These are phyloP conservation scores for Xanthia icteritia DNA, from an alignment of 2,888 invertebrate genomes.

Conservation along the genomic window DNA sequence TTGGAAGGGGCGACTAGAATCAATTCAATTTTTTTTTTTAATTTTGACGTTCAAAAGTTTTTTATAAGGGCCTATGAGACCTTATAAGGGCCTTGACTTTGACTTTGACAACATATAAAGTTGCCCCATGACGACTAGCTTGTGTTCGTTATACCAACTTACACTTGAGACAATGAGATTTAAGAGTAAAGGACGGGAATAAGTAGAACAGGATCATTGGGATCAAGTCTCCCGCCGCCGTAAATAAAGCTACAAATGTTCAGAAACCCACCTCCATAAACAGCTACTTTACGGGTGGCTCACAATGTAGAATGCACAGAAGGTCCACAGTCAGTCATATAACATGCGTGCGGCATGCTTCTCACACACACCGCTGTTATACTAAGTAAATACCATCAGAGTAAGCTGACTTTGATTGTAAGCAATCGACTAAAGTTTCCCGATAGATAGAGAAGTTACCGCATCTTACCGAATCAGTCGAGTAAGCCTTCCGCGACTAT, in stretches of 20 bases:
- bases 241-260: conserved; percentile 47
- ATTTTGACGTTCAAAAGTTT: no score
- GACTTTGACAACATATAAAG: background rate
- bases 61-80: no score
- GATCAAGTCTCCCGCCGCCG: conserved; percentile 25
- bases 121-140: background rate
- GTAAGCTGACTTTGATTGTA: background rate
- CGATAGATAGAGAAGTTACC: no score
- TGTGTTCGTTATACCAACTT: background rate
- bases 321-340: background rate
- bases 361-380: background rate
- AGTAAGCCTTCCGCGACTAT: conserved; percentile 16
- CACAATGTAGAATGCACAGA: background rate
- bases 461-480: background rate
- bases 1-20: no score
- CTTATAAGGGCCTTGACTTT: no score
- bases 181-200: conserved; percentile 17
- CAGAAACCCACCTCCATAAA: conserved; percentile 27
- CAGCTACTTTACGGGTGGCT: conserved; percentile 4
- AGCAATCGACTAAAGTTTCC: background rate
- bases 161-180: conserved; percentile 18
- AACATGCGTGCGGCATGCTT: background rate
- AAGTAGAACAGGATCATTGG: conserved; percentile 23
- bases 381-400: background rate
- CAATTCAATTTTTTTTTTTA: no score